Evolutionary conservation across 2,113 vertebrate genomes (phyloP).

Genomic region (Callospermophilus lateralis): DNA sequence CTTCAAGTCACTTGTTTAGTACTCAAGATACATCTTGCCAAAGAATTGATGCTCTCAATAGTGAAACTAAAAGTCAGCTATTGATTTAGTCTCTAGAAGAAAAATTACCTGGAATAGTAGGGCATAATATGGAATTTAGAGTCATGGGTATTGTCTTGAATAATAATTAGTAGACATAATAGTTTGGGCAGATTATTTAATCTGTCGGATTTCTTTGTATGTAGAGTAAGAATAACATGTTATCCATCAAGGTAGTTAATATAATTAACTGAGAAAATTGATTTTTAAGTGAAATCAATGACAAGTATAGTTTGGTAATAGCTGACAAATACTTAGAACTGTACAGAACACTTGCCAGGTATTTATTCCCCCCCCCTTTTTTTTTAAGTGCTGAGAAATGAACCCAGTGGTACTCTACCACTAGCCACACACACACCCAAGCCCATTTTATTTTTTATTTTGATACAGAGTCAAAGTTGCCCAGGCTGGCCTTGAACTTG

Average conservation of each 20-base stretch:
- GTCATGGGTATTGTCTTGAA: background rate
- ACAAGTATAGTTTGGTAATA: background rate
- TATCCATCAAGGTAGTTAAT: background rate
- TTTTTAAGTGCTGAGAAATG: no score
- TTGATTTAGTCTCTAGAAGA: conserved; percentile 42
- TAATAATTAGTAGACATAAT: background rate
- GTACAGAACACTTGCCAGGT: background rate
- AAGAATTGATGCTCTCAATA: background rate
- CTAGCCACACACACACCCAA: no score
- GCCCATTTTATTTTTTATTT: no score
- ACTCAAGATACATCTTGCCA: background rate
- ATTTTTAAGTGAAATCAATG: conserved; percentile 10
- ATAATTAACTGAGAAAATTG: background rate
- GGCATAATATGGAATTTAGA: background rate
- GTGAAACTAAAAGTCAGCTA: conserved; percentile 27
- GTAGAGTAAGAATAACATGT: conserved; percentile 23
- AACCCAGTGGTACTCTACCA: no score
- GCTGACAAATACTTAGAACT: background rate
- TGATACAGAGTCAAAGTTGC: no score
- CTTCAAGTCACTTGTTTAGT: conserved; percentile 9
- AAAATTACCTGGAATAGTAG: background rate
- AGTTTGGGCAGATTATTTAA: background rate
- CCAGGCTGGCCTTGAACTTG: no score
- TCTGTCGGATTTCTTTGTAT: background rate
- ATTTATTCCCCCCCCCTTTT: background rate